These are phyloP conservation scores for Motacilla tschutschensis DNA, from an alignment of 2,113 vertebrate genomes.

Conservation along the genomic window DNA sequence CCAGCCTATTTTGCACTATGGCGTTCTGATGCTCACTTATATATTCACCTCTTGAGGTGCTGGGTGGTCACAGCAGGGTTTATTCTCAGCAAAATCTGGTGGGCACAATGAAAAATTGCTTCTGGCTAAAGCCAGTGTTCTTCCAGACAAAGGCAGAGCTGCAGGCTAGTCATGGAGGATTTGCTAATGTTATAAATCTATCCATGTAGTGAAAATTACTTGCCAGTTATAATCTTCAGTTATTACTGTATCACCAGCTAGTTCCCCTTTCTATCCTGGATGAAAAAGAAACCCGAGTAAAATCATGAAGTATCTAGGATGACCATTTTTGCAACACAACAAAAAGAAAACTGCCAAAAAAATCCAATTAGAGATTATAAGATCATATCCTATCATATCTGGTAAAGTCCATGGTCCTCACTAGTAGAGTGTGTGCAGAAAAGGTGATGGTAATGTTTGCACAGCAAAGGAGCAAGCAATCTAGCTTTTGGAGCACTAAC, in stretches of 20 bases:
- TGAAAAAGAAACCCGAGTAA: neutral
- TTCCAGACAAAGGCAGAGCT: slow-evolving; percentile 36
- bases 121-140: slow-evolving; percentile 5
- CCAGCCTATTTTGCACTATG: neutral
- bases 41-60: neutral
- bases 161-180: slow-evolving; percentile 28
- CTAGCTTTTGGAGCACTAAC: neutral
- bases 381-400: neutral
- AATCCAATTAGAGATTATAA: neutral
- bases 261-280: neutral
- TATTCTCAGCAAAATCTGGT: slow-evolving; percentile 3
- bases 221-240: slow-evolving; percentile 27
- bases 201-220: slow-evolving; percentile 33
- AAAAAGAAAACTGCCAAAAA: neutral
- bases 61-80: neutral
- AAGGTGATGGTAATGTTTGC: neutral
- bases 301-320: neutral
- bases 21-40: neutral
- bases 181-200: slow-evolving; percentile 40
- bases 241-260: slow-evolving; percentile 5
- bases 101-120: neutral
- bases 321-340: neutral
- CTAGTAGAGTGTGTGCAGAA: neutral
- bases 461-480: neutral
- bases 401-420: neutral